Evolutionary conservation across 2,888 invertebrate species (phyloP), one percentile per base, ranked within the genome.

Genomic region (Fissipunctia ypsillon): DNA sequence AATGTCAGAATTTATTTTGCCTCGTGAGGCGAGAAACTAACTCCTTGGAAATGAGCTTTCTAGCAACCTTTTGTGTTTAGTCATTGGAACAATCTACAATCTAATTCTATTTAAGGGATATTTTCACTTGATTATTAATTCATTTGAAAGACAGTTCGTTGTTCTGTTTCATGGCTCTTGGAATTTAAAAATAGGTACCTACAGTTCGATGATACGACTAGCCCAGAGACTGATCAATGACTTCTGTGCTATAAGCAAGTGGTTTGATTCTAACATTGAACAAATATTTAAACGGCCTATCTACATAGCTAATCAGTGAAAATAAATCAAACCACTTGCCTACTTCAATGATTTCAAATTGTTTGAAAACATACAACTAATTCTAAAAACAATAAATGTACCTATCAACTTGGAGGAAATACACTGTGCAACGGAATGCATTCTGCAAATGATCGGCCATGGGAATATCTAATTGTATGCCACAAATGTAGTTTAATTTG

Each of bases 401-500:
- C 9, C 6, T 1, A 12, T 14, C 4, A 54, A 50, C 14, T 75
- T 35, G 2, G 0, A 14, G 28, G 9, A 41, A 25, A 69, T 57
- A 75, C 35, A 48, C 31, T 52, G 43, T 41, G 25, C 28, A 45
- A 54, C 43, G 19, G 48, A 31, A 7, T 71, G 35, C 57, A 61
- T 70, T 57, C 28, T 59, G 45, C 41, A 76, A 80, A 73, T 69
- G 59, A 83, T 76, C 69, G 61, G 38, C 59, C 68, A 83, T 77
- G 71, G 64, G 59, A 69, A 12, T 61, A 68, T 80, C 48, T 83
- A 83, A 83, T 83, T 76, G 76, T 73, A 77, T 80, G 77, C 80
- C 31, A 83, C 41, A 68, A 83, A 83, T 83, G 83, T 78, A 81
- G 78, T 72, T 78, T 84, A 81, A 83, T 83, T 83, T 84, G 84